Evolutionary conservation across 2,888 invertebrate genomes (phyloP), one percentile per base, ranked within the genome.

Genomic region (Megaustenia siamemsis): DNA sequence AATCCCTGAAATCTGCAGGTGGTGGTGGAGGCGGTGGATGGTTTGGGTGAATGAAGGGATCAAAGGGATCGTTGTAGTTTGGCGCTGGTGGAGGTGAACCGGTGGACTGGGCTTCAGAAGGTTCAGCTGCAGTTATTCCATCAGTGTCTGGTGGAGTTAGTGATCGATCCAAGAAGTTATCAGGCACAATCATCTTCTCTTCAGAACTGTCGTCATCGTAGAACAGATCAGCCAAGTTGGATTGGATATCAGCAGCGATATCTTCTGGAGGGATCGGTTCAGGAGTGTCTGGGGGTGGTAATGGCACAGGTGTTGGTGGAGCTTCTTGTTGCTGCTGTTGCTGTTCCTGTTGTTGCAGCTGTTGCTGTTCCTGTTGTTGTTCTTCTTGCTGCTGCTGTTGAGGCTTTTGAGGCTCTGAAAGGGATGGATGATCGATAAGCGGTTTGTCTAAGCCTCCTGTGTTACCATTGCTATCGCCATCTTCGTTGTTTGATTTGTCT

Each of bases 381-480:
- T 83, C 66, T 35, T 75, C 28, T 38, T 83, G 76, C 60, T 83
- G 76, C 63, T 82, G 73, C 49, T 73, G 56, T 43, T 69, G 69
- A 10, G 28, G 82, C 32, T 68, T 24, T 21, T 73, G 63, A 24
- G 56, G 60, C 32, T 73, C 60, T 38, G 35, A 43, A 4, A n/a
- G 69, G 28, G 43, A 49, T 6, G 73, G 82, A 12, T 12, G 12
- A 69, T 68, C 68, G n/a, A 49, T 35, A 18, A 60, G 56, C 3
- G 83, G 78, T 12, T 18, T 68, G 45, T 83, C 83, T n/a, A 60
- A 28, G 10, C 69, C 56, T 2, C 83, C 83, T 35, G 78, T 77
- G 28, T 83, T 77, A 0, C 83, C 83, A 40, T 78, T n/a, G 1
- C 83, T 78, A 38, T 83, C 83, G 43, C 60, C 83, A 28, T 83